Evolutionary conservation across 1,140 invertebrate species (phyloP), one percentile per base, ranked within the genome.

Genomic region (Sycophila sp.): DNA sequence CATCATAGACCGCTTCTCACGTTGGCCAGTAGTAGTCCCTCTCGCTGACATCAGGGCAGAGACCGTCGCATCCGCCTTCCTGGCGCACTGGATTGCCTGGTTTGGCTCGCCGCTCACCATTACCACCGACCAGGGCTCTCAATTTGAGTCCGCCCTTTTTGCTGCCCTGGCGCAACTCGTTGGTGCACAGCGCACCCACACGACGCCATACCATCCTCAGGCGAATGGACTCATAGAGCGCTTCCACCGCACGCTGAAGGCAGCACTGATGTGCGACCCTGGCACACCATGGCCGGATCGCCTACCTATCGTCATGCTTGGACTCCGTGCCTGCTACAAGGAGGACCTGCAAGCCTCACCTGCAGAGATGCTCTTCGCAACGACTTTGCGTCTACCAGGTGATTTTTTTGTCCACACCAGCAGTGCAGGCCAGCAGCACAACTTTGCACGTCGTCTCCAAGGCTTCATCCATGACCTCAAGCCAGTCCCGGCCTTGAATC

Each of bases 371-470:
- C 84, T 55, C 13, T 72, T 17, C 64, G 49, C 19, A 8, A 26
- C 32, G 26, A 38, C 19, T 13, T 19, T 66, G 3, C 47, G 63
- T 30, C 4, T 79, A 22, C 86, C 76, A 62, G 84, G 84, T 10
- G 53, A 70, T 13, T 79, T 78, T 6, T 22, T 49, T 0, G 71
- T 45, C 34, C 5, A 5, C 34, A 7, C 34, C 5, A 36, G 34
- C 34, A 5, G 13, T 36, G 5, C 34, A 36, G 34, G 34, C 13
- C 34, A 13, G 13, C 34, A 13, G 5, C 13, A 5, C 34, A 36
- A 36, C 34, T 13, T 36, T 36, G 5, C 5, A 5, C 34, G 13
- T 5, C 34, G 34, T 7, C 5, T 36, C 13, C 5, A 36, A 13
- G 34, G 34, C 34, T 13, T 36, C 5, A 36, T 36, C 5, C 5